Evolutionary conservation across 2,113 vertebrate species (phyloP).

Genomic region (Trogon surrucura): DNA sequence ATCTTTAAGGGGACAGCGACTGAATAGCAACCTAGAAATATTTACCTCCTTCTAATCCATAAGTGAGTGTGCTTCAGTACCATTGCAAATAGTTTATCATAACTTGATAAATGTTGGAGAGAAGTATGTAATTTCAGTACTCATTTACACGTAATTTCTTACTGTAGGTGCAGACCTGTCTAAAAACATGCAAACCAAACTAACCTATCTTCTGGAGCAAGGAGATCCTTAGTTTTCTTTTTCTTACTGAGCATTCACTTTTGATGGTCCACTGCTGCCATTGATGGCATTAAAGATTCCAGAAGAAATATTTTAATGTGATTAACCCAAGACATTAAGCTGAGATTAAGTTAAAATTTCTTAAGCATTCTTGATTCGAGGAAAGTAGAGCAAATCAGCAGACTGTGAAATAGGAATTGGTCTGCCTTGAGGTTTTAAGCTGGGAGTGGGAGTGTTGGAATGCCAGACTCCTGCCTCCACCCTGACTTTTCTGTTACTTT

Average conservation of each 20-base stretch:
- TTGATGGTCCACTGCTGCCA: neutral
- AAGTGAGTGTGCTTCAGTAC: neutral
- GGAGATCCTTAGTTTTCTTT: neutral
- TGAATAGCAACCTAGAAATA: neutral
- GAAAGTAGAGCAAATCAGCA: neutral
- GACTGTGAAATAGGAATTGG: neutral
- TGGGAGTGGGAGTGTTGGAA: constrained; percentile 48
- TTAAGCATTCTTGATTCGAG: neutral
- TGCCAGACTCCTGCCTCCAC: constrained; percentile 26
- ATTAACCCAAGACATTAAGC: neutral
- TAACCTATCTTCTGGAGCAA: neutral
- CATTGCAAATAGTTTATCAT: neutral
- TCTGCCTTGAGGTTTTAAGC: neutral
- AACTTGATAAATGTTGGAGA: neutral
- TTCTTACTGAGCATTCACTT: neutral
- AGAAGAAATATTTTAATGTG: neutral
- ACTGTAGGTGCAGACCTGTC: neutral
- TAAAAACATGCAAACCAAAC: neutral
- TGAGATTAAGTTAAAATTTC: neutral
- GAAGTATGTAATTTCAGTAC: neutral
- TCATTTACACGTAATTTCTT: neutral
- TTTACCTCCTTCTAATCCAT: neutral
- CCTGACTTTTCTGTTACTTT: neutral
- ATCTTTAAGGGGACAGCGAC: neutral
- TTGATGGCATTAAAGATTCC: neutral